phyloP scores from a whole-genome alignment of 1,140 invertebrate genomes.

The Diorhabda carinulata region DNA sequence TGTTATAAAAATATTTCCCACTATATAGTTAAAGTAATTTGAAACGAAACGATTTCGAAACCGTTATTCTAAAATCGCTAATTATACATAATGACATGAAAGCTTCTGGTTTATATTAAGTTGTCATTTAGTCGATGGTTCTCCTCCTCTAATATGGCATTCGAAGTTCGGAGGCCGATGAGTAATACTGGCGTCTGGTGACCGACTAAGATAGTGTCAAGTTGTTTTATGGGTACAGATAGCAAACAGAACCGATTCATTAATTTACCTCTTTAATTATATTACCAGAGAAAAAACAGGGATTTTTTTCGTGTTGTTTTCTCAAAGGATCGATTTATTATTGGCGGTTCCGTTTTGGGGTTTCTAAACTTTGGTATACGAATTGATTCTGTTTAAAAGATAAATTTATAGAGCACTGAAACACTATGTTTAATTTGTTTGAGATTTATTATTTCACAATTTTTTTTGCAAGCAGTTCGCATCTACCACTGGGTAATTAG shows the following conservation, averaged over 20 bases:
- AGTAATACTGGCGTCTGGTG: constrained; percentile 29
- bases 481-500: no score
- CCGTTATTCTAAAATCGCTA: not conserved
- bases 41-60: not conserved
- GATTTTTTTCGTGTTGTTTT: constrained; percentile 1
- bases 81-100: constrained; percentile 3
- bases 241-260: constrained; percentile 31
- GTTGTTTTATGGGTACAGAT: constrained; percentile 34
- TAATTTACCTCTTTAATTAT: constrained; percentile 36
- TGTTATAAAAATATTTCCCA: not conserved
- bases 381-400: no score
- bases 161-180: constrained; percentile 14
- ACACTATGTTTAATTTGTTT: no score
- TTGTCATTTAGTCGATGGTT: not conserved
- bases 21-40: not conserved
- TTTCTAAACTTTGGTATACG: no score
- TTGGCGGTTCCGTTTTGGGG: not conserved
- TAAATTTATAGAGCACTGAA: no score
- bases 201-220: constrained; percentile 33
- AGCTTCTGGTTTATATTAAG: not conserved
- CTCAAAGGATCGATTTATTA: not conserved
- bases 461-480: no score
- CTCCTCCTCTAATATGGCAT: not conserved
- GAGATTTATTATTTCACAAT: no score
- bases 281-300: constrained; percentile 5